phyloP scores from a whole-genome alignment of 2,888 invertebrate genomes.

The Scaptomyza parva region DNA sequence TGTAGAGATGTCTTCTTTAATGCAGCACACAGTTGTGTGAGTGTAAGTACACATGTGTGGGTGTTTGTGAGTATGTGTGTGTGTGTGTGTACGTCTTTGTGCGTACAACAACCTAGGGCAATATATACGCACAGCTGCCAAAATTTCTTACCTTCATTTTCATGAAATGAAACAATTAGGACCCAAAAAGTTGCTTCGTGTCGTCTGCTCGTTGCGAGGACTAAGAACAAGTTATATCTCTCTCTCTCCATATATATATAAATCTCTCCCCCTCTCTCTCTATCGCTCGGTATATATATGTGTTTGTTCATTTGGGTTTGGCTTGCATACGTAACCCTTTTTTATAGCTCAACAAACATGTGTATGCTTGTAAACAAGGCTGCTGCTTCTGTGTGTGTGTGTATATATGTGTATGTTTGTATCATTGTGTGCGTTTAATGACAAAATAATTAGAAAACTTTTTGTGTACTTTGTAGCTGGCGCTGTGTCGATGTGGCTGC shows the following conservation, averaged over 20 bases:
- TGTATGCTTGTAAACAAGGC: constrained; percentile 70
- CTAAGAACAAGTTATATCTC: no score
- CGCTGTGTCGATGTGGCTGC: constrained; percentile 57
- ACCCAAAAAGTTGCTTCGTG: constrained; percentile 78
- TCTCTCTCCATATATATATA: no score
- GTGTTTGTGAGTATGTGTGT: constrained; percentile 19
- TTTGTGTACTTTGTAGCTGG: constrained; percentile 80
- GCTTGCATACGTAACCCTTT: constrained; percentile 77
- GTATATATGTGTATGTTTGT: constrained; percentile 59
- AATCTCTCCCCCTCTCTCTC: no score
- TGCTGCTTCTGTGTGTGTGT: constrained; percentile 39
- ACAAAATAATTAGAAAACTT: constrained; percentile 85
- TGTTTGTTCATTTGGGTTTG: constrained; percentile 51
- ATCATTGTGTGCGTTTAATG: constrained; percentile 80
- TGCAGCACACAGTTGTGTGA: constrained; percentile 51
- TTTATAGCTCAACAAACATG: constrained; percentile 77
- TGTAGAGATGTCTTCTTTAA: constrained; percentile 77
- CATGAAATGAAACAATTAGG: constrained; percentile 80
- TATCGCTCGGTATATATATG: constrained; percentile 27
- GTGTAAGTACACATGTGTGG: no score
- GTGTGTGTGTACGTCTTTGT: constrained; percentile 38
- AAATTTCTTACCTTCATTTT: constrained; percentile 81
- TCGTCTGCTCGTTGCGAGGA: constrained; percentile 51
- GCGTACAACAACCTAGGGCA: constrained; percentile 72
- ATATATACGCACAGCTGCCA: constrained; percentile 80